A percentile compares a stretch with the other conserved stretches of the same genome.
These are phyloP conservation scores for Macropis europaea DNA, from an alignment of 2,888 invertebrate genomes.

Conservation along the genomic window DNA sequence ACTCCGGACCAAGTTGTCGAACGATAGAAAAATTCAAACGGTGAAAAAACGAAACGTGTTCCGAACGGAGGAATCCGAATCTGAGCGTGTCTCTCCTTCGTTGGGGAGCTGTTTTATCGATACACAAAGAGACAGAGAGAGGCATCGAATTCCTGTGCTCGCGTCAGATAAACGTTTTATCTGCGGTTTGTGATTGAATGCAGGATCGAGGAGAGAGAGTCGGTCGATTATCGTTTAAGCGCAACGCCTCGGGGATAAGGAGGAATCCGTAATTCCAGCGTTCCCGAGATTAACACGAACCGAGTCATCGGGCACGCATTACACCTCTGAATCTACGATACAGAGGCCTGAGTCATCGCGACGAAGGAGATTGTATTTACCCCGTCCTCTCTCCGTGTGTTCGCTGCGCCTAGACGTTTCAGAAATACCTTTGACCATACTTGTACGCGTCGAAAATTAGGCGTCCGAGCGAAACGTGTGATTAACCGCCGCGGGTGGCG, in stretches of 20 bases:
- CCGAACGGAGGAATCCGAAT: too few relatives aligned
- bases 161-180: neutral
- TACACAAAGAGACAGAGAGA: neutral
- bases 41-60: too few relatives aligned
- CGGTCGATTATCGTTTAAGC: constrained; percentile 9
- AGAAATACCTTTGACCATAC: constrained; percentile 43
- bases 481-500: neutral
- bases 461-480: constrained; percentile 14
- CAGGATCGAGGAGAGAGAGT: neutral
- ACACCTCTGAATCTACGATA: constrained; percentile 54
- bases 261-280: constrained; percentile 25
- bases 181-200: constrained; percentile 16
- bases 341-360: constrained; percentile 51
- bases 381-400: constrained; percentile 29
- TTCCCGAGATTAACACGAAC: constrained; percentile 46
- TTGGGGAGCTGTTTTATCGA: neutral
- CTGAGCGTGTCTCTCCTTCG: too few relatives aligned
- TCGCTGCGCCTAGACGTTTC: constrained; percentile 10
- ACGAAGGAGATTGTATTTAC: constrained; percentile 46
- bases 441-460: constrained; percentile 13
- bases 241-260: constrained; percentile 9
- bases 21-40: too few relatives aligned
- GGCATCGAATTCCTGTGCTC: neutral
- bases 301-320: constrained; percentile 59
- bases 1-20: too few relatives aligned